Conservation (phyloP, 2,888 invertebrate species). For the Hyposoter dolosus region DNA sequence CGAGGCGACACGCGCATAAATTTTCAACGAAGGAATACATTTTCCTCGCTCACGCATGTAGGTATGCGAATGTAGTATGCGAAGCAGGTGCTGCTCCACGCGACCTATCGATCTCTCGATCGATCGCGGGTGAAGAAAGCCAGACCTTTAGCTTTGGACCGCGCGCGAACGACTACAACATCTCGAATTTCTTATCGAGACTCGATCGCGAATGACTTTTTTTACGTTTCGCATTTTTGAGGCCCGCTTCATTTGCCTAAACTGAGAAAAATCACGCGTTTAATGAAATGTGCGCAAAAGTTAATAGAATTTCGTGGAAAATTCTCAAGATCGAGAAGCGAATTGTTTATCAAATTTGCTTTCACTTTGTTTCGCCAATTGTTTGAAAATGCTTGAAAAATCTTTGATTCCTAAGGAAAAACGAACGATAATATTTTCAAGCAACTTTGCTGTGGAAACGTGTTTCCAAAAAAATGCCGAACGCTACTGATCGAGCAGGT, state of each 20-base stretch:
- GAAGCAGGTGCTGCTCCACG: slow-evolving; percentile 57
- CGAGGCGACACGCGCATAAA: slow-evolving; percentile 56
- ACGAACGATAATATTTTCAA: neutral
- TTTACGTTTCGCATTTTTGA: neutral
- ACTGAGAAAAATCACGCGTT: neutral
- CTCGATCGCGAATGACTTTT: slow-evolving; percentile 48
- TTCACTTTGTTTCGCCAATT: neutral
- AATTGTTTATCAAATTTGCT: neutral
- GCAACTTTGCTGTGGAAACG: neutral
- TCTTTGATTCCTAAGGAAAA: neutral
- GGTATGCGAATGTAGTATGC: slow-evolving; percentile 36
- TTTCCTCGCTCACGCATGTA: slow-evolving; percentile 35
- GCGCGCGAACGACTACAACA: slow-evolving; percentile 15
- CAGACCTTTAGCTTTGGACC: slow-evolving; percentile 42
- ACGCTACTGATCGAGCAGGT: neutral
- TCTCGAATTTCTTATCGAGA: slow-evolving; percentile 45
- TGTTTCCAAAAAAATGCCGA: neutral
- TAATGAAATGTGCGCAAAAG: neutral
- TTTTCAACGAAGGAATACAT: slow-evolving; percentile 48
- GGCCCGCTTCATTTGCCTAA: neutral
- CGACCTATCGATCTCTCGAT: slow-evolving; percentile 62
- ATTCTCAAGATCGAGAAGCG: neutral
- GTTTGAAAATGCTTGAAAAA: neutral
- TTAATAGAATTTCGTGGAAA: neutral
- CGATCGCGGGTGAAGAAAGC: slow-evolving; percentile 41